Evolutionary conservation across 2,888 invertebrate genomes (phyloP).

Genomic region (Ectobius pallidus): DNA sequence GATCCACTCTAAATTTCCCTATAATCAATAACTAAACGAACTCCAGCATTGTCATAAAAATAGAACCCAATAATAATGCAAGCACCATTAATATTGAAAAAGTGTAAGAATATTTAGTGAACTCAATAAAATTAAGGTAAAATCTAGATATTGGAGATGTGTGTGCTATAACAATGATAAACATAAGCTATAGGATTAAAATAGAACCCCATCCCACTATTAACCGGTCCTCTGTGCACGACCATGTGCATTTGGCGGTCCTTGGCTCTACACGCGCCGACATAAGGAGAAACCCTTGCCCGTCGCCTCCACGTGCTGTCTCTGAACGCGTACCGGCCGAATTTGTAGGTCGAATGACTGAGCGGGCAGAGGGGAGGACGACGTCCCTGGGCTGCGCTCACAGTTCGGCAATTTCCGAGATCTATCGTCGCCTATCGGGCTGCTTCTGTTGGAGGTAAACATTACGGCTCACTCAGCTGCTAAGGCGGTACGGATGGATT

Average conservation of each 20-base stretch:
- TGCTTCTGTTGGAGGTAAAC: slow-evolving; percentile 46
- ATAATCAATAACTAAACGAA: no score
- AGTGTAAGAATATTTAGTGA: no score
- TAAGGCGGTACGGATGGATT: slow-evolving; percentile 38
- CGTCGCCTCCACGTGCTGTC: slow-evolving; percentile 50
- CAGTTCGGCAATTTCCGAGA: slow-evolving; percentile 48
- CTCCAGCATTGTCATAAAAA: no score
- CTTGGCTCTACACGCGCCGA: slow-evolving; percentile 42
- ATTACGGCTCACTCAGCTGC: slow-evolving; percentile 41
- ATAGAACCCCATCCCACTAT: not conserved
- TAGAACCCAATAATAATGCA: no score
- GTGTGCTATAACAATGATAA: no score
- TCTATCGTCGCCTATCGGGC: slow-evolving; percentile 46
- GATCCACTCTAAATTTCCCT: no score
- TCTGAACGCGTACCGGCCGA: slow-evolving; percentile 41
- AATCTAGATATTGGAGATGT: no score
- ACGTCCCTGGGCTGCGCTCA: slow-evolving; percentile 46
- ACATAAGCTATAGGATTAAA: no score
- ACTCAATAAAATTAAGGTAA: no score
- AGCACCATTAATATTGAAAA: no score
- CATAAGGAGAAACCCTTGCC: slow-evolving; percentile 46
- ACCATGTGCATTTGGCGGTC: slow-evolving; percentile 30
- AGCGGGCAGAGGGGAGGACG: slow-evolving; percentile 25
- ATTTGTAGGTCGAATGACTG: slow-evolving; percentile 46
- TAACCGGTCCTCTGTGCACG: slow-evolving; percentile 15